These are phyloP conservation scores for Drosophila kokeensis DNA, from an alignment of 2,888 invertebrate genomes.

Conservation along the genomic window DNA sequence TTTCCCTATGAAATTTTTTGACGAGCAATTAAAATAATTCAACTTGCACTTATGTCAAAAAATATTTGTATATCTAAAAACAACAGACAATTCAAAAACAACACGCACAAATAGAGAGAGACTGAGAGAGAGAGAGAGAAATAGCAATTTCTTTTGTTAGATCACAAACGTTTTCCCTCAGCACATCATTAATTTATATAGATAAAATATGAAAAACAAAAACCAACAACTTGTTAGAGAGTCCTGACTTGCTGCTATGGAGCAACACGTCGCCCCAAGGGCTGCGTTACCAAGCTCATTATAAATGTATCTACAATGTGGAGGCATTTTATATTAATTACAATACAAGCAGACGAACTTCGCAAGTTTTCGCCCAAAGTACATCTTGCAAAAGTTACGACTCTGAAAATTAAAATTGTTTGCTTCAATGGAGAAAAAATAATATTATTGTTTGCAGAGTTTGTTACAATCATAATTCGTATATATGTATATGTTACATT, in stretches of 20 bases:
- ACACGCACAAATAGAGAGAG: neutral
- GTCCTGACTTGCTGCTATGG: slow-evolving; percentile 16
- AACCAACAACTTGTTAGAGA: slow-evolving; percentile 3
- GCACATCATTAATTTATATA: slow-evolving; percentile 70
- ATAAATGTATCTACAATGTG: slow-evolving; percentile 49
- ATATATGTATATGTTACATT: neutral
- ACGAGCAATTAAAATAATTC: slow-evolving; percentile 70
- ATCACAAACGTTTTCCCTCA: slow-evolving; percentile 45
- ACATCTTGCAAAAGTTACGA: neutral
- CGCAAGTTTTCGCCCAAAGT: slow-evolving; percentile 3
- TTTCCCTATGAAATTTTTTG: slow-evolving; percentile 54
- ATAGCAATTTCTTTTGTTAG: slow-evolving; percentile 27
- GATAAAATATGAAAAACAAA: slow-evolving; percentile 15
- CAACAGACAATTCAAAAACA: slow-evolving; percentile 10
- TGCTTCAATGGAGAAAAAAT: neutral
- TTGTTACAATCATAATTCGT: neutral
- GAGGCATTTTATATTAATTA: slow-evolving; percentile 60
- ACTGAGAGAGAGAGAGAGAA: neutral
- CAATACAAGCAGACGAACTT: slow-evolving; percentile 9
- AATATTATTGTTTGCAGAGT: neutral
- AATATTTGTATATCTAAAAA: slow-evolving; percentile 1
- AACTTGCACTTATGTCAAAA: slow-evolving; percentile 62
- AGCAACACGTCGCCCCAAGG: slow-evolving; percentile 32
- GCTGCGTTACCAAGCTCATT: slow-evolving; percentile 48
- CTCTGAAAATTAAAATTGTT: neutral